A percentile compares a stretch with the other conserved stretches of the same genome.
phyloP scores from a whole-genome alignment of 2,888 invertebrate genomes.

The Eutolmus rufibarbis region DNA sequence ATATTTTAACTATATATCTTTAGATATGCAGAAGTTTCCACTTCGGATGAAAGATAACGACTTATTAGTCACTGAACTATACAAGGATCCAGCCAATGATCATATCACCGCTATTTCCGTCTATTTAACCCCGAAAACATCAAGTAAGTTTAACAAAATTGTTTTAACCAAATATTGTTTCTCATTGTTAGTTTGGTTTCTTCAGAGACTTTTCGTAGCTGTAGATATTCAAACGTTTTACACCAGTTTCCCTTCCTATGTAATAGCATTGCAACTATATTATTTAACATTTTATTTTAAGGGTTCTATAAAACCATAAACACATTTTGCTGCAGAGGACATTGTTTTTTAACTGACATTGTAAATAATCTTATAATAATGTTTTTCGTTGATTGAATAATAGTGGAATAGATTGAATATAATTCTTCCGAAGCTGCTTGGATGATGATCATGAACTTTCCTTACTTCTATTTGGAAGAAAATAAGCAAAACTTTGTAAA shows the following conservation, averaged over 20 bases:
- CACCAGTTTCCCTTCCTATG: neutral
- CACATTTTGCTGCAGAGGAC: neutral
- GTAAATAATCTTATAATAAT: neutral
- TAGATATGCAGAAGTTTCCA: conserved; percentile 99
- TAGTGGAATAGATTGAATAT: neutral
- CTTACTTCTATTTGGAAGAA: no score
- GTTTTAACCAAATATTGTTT: neutral
- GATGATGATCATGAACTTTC: no score
- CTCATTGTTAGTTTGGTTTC: neutral
- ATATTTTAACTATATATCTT: conserved; percentile 47
- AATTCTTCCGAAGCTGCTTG: neutral
- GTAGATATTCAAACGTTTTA: neutral
- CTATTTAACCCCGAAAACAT: conserved; percentile 98
- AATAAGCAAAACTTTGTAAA: no score
- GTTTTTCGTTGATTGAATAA: neutral
- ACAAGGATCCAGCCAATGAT: conserved; percentile 92
- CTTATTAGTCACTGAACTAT: conserved; percentile 93
- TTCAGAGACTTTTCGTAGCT: neutral
- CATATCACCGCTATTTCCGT: conserved; percentile 98
- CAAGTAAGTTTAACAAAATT: conserved; percentile 73
- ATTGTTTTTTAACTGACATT: neutral
- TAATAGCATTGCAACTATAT: neutral
- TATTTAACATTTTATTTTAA: neutral
- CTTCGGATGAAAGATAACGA: conserved; percentile 99
- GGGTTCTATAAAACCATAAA: neutral